Percentiles rank a stretch among this genome's conserved stretches.
Conservation (phyloP, 2,113 vertebrate genomes). For the Gnathonemus longibarbis region DNA sequence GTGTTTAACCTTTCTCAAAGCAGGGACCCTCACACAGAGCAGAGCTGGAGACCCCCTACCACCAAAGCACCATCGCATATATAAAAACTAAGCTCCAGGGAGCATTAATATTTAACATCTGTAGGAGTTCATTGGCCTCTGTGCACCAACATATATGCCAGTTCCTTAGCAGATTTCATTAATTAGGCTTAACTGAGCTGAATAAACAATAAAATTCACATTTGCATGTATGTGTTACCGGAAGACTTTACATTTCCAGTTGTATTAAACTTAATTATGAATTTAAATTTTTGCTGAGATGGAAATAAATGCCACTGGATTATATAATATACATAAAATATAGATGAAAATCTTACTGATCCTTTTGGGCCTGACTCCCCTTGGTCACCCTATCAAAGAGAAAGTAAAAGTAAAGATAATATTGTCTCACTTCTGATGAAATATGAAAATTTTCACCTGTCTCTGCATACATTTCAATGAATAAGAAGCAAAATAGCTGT, state of each 20-base stretch:
- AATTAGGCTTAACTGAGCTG: neutral
- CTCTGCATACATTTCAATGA: neutral
- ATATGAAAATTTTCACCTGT: neutral
- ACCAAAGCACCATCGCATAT: neutral
- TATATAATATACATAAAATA: neutral
- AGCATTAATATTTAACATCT: neutral
- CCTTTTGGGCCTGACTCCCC: slow-evolving; percentile 82
- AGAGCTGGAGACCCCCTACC: neutral
- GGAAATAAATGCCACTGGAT: neutral
- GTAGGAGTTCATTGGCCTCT: neutral
- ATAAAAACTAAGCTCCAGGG: neutral
- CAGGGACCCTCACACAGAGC: neutral
- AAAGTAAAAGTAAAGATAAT: neutral
- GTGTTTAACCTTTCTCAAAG: neutral
- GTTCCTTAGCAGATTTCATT: neutral
- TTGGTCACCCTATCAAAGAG: slow-evolving; percentile 67
- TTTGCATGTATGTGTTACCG: neutral
- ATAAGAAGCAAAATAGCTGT: neutral
- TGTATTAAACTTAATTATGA: neutral
- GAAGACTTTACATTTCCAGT: neutral
- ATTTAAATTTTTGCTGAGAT: neutral
- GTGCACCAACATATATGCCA: neutral
- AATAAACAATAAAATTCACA: neutral
- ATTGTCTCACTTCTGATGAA: neutral
- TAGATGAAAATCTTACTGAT: slow-evolving; percentile 64